Percentiles rank a stretch among this genome's conserved stretches.
Evolutionary conservation across 1,140 invertebrate genomes (phyloP).

Genomic region (Steinernema khuongi): DNA sequence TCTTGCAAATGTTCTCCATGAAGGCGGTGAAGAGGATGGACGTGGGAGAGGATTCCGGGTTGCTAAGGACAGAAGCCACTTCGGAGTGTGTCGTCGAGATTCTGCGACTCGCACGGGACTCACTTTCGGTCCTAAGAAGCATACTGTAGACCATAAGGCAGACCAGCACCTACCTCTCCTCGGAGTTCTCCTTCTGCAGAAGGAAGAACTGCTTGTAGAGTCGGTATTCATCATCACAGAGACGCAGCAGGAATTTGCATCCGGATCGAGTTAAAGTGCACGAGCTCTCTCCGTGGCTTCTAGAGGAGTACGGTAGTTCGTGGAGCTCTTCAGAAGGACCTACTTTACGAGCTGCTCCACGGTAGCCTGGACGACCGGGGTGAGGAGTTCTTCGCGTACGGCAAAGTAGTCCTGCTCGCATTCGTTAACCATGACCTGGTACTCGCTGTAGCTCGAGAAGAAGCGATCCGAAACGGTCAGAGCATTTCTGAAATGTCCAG

Average conservation of each 20-base stretch:
- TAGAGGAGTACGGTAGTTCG: neutral
- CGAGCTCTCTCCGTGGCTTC: slow-evolving; percentile 44
- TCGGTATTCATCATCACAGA: slow-evolving; percentile 58
- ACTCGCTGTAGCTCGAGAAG: slow-evolving; percentile 32
- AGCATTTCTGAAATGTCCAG: slow-evolving; percentile 20
- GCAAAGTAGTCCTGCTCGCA: slow-evolving; percentile 39
- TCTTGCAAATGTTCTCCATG: slow-evolving; percentile 76
- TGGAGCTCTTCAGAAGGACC: slow-evolving; percentile 13
- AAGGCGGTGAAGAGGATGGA: slow-evolving; percentile 9
- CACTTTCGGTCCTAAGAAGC: neutral
- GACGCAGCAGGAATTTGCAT: slow-evolving; percentile 49
- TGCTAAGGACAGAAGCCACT: slow-evolving; percentile 14
- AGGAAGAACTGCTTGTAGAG: slow-evolving; percentile 56
- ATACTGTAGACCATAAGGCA: neutral
- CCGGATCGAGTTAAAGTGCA: slow-evolving; percentile 53
- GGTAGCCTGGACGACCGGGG: slow-evolving; percentile 49
- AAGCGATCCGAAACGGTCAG: slow-evolving; percentile 30
- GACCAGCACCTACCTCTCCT: neutral
- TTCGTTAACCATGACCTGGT: slow-evolving; percentile 35
- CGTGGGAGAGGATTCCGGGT: slow-evolving; percentile 17
- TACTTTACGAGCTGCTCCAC: slow-evolving; percentile 35
- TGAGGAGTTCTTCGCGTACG: slow-evolving; percentile 47
- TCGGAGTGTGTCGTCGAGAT: neutral
- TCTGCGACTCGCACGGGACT: neutral
- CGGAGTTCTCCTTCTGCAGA: slow-evolving; percentile 12